Evolutionary conservation across 2,797 vertebrate genomes (phyloP).

Genomic region (Anabas testudineus): DNA sequence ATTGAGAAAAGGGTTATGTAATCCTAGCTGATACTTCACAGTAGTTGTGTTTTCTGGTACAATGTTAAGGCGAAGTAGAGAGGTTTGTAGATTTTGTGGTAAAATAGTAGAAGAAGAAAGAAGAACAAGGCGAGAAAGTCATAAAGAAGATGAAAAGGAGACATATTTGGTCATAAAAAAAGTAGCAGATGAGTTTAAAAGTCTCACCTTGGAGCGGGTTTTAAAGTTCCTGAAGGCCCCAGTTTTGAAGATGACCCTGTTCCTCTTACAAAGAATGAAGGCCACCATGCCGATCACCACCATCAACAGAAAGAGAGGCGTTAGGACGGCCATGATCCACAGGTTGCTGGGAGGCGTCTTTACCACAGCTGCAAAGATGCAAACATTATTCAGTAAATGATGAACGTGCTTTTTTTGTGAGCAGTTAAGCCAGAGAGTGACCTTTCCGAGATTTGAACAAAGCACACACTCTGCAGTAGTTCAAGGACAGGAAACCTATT

Average conservation of each 20-base stretch:
- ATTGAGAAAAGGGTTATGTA: constrained; percentile 24
- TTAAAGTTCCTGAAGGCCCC: constrained; percentile 94
- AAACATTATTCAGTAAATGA: constrained; percentile 2
- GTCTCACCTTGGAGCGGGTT: constrained; percentile 91
- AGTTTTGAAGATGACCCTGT: constrained; percentile 94
- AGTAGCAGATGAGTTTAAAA: neutral
- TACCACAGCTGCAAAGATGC: constrained; percentile 88
- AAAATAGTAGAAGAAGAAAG: neutral
- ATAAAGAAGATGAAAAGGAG: neutral
- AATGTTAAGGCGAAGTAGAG: neutral
- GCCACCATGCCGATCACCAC: constrained; percentile 96
- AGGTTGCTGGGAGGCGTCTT: constrained; percentile 95
- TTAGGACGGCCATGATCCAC: constrained; percentile 96
- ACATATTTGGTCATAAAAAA: neutral
- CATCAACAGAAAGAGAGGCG: constrained; percentile 91
- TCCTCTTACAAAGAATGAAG: constrained; percentile 94
- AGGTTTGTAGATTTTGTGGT: neutral
- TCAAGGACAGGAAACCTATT: too few relatives aligned
- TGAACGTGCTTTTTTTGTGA: neutral
- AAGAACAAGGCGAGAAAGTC: neutral
- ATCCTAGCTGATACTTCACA: constrained; percentile 17
- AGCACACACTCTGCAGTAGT: neutral
- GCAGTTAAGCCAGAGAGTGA: neutral
- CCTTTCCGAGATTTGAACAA: neutral
- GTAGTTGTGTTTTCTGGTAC: constrained; percentile 14